A percentile compares a stretch with the other conserved stretches of the same genome.
phyloP scores from a whole-genome alignment of 2,113 vertebrate genomes.

The Stegastes partitus region DNA sequence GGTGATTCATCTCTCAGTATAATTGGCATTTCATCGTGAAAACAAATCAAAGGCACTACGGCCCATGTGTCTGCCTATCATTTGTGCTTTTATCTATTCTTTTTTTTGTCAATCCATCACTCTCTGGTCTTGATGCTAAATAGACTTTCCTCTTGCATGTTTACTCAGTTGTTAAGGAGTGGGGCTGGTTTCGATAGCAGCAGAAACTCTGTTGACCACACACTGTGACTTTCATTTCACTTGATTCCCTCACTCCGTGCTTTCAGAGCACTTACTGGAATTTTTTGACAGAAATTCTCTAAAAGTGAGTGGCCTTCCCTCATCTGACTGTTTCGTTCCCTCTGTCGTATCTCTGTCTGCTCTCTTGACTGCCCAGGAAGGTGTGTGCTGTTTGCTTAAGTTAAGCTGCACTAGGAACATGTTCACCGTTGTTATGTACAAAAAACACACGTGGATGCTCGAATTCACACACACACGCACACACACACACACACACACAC shows the following conservation, averaged over 20 bases:
- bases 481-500: conserved; percentile 21
- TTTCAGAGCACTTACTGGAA: conserved; percentile 5
- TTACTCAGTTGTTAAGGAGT: conserved; percentile 64
- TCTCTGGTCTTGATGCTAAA: conserved; percentile 51
- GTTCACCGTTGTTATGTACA: conserved; percentile 73
- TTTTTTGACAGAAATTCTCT: conserved; percentile 55
- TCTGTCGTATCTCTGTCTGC: conserved; percentile 56
- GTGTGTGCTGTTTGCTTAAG: conserved; percentile 81
- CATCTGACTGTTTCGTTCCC: conserved; percentile 21
- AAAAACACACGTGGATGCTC: conserved; percentile 22
- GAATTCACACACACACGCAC: conserved; percentile 22
- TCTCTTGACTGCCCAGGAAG: conserved; percentile 80
- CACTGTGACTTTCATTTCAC: conserved; percentile 57
- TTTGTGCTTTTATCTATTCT: conserved; percentile 17
- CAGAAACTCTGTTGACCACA: conserved; percentile 71
- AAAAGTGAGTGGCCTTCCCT: conserved; percentile 19
- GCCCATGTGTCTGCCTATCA: not conserved
- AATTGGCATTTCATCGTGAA: conserved; percentile 2
- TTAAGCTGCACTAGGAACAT: conserved; percentile 66
- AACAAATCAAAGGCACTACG: not conserved
- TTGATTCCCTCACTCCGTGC: conserved; percentile 27
- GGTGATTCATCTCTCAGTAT: not conserved
- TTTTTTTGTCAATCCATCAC: conserved; percentile 7
- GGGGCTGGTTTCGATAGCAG: conserved; percentile 65
- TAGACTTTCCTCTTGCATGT: conserved; percentile 57